Base-by-base conservation (phyloP, 2,888 invertebrate genomes). In the Dryadula phaetusa region DNA sequence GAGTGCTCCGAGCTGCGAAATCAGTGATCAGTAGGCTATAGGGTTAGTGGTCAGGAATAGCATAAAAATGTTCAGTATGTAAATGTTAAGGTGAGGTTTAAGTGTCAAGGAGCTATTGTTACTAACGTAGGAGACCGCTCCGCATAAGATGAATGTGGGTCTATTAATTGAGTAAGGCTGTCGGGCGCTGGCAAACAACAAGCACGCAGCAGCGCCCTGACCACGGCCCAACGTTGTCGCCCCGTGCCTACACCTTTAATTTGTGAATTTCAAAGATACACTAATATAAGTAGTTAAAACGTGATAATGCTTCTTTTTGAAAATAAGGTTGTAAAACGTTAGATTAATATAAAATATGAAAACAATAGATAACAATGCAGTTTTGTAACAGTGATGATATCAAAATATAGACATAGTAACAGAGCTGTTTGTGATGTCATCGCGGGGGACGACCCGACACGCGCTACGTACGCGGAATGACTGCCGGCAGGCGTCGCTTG, bases 1-100 rank as follows among this genome's bases (percentile, higher is more conserved):
- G 95, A 93, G 94, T 96, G 96, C 93, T 95, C 95, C 88, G 95
- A 94, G 90, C 95, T 95, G 95, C 94, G 95, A 83, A 94, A 94
- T 91, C 87, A 88, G 85, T 86, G 87, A 87, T 94, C 94, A 89
- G 93, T 85, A 79, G 87, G 85, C 88, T 90, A 80, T 91, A 92
- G 90, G 88, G 92, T 92, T 90, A 91, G 92, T 88, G 85, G 78
- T 79, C 77, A 81, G 85, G 82, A 67, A 73, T 78, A 77, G 70
- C 68, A 61, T 66, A 72, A 61, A 49, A 72, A 69, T 56, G 64
- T 52, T 63, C 46, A 56, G 70, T 72, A 74, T 66, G 67, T 69
- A 73, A 70, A 82, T 80, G 82, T 82, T 81, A 77, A 82, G 86
- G 84, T 86, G 87, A 90, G 87, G 84, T 84, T 75, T 75, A 76